Evolutionary conservation across 1,140 invertebrate genomes (phyloP).

Genomic region (Cotesia typhae): DNA sequence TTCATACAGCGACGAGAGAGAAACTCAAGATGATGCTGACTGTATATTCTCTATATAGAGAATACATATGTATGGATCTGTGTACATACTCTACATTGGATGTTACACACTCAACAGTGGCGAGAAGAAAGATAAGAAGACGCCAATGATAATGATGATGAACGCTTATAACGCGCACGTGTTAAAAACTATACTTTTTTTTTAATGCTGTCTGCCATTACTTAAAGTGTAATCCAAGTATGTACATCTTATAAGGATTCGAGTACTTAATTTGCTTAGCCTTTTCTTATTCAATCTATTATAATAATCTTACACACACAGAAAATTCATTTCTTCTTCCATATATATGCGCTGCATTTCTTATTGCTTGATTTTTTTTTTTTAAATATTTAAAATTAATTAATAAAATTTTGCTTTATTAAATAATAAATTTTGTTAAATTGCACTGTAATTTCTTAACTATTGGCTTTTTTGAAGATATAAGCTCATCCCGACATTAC

Average conservation of each 20-base stretch:
- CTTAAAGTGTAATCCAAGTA: conserved; percentile 20
- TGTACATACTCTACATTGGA: background rate
- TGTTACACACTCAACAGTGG: conserved; percentile 11
- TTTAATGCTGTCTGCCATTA: conserved; percentile 46
- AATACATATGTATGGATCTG: background rate
- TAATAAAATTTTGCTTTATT: too few species aligned
- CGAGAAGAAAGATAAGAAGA: conserved; percentile 11
- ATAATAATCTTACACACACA: conserved; percentile 30
- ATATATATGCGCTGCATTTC: background rate
- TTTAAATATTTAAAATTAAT: background rate
- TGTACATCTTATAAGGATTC: background rate
- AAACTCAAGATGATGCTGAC: conserved; percentile 28
- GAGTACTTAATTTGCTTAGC: conserved; percentile 33
- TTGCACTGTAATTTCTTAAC: too few species aligned
- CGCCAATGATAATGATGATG: conserved; percentile 34
- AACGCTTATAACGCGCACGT: conserved; percentile 54
- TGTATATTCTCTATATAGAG: conserved; percentile 11
- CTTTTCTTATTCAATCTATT: conserved; percentile 24
- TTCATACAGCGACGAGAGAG: conserved; percentile 56
- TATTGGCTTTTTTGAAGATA: too few species aligned
- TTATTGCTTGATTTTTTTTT: background rate
- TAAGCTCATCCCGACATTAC: too few species aligned
- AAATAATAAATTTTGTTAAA: too few species aligned
- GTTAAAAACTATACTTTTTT: conserved; percentile 60
- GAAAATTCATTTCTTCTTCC: too few species aligned